phyloP scores from a whole-genome alignment of 2,797 vertebrate species.

The Zalophus californianus region DNA sequence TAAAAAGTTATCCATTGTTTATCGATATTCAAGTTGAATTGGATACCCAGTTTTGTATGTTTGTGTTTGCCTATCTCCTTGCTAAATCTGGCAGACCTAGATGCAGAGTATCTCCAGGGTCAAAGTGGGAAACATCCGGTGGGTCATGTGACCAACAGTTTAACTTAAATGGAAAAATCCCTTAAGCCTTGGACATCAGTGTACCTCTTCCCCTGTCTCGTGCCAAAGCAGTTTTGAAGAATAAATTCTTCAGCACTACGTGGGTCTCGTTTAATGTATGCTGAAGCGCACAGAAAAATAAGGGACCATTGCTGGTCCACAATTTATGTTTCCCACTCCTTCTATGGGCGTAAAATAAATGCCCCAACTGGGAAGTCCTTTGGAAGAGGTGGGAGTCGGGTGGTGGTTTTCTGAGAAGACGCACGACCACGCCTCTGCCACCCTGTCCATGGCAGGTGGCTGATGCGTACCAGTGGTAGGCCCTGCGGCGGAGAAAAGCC shows the following conservation, averaged over 20 bases:
- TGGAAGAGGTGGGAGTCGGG: not conserved
- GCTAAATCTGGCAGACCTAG: not conserved
- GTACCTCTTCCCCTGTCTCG: no score
- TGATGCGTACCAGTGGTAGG: rapidly evolving
- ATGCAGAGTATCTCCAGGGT: not conserved
- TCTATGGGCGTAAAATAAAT: not conserved
- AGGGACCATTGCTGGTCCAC: rapidly evolving
- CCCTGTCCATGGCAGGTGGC: rapidly evolving
- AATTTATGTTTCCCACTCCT: rapidly evolving
- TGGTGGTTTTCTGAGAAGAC: not conserved
- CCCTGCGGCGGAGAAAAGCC: rapidly evolving
- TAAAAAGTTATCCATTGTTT: rapidly evolving
- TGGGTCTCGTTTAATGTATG: rapidly evolving
- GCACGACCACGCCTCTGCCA: rapidly evolving
- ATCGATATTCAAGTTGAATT: rapidly evolving
- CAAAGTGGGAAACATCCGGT: rapidly evolving
- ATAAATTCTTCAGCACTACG: rapidly evolving
- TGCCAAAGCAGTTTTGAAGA: no score
- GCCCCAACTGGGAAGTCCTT: not conserved
- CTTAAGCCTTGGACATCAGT: rapidly evolving
- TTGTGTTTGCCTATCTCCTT: rapidly evolving
- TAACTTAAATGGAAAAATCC: not conserved
- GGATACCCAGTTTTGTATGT: not conserved
- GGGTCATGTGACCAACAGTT: rapidly evolving
- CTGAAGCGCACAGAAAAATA: no score